Conservation (phyloP, 2,888 invertebrate species). For the Actias luna region DNA sequence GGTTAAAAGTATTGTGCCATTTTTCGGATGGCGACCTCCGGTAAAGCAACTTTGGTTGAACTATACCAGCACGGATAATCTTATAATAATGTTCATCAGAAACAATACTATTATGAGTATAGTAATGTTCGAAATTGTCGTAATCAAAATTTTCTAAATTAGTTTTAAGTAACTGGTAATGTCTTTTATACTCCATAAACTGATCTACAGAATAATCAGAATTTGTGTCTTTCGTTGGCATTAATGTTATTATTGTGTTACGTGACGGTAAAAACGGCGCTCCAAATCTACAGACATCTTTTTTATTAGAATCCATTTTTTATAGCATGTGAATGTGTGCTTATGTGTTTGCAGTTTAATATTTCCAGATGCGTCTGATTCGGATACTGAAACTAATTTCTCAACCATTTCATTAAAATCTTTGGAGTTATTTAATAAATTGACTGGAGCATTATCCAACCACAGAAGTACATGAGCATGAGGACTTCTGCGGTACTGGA, state of each 20-base stretch:
- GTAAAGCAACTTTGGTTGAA: not conserved
- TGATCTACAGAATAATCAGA: not conserved
- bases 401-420: not conserved
- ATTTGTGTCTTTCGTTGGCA: not conserved
- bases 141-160: not conserved
- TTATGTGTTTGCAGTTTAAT: constrained; percentile 44
- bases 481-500: not conserved
- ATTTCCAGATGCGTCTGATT: constrained; percentile 12
- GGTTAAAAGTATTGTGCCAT: not conserved
- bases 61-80: not conserved
- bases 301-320: constrained; percentile 22
- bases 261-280: not conserved
- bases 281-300: not conserved
- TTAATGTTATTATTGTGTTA: not conserved
- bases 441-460: not conserved
- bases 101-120: not conserved
- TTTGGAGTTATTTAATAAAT: not conserved
- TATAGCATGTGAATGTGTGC: constrained; percentile 38
- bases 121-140: not conserved
- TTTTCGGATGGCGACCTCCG: not conserved
- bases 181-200: not conserved
- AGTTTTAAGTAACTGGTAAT: not conserved
- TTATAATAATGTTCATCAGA: not conserved
- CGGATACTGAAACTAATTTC: constrained; percentile 8
- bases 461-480: not conserved